These are phyloP conservation scores for Pristis pectinata DNA, from an alignment of 2,797 vertebrate species.

Conservation along the genomic window DNA sequence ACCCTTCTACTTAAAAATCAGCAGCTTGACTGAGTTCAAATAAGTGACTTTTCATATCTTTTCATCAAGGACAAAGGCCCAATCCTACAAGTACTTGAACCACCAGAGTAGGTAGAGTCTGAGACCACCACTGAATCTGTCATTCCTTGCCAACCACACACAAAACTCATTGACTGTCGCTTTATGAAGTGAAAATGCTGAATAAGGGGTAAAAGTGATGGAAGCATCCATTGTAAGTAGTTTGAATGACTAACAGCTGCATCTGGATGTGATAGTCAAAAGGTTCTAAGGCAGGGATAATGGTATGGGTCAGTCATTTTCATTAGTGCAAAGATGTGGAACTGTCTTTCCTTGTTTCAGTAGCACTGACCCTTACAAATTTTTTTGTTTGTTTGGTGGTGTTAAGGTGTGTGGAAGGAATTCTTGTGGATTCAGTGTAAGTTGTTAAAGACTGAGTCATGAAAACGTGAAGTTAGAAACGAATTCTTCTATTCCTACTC, in stretches of 20 bases:
- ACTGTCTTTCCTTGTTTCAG: constrained; percentile 76
- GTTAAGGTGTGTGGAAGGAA: constrained; percentile 77
- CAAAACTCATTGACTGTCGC: constrained; percentile 92
- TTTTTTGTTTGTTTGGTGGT: constrained; percentile 67
- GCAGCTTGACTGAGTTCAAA: constrained; percentile 95
- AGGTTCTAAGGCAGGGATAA: constrained; percentile 74
- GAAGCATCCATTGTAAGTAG: constrained; percentile 80
- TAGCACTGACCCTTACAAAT: constrained; percentile 79
- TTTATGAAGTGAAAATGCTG: constrained; percentile 93
- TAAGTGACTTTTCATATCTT: constrained; percentile 98
- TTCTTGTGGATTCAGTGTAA: constrained; percentile 49
- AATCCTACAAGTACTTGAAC: constrained; percentile 92
- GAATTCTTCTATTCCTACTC: not conserved
- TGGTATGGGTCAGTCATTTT: constrained; percentile 77
- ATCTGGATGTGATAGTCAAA: constrained; percentile 84
- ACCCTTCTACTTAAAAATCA: constrained; percentile 75
- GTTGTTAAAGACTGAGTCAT: constrained; percentile 2
- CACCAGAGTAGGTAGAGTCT: constrained; percentile 81
- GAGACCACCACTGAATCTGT: constrained; percentile 87
- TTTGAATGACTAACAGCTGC: constrained; percentile 69
- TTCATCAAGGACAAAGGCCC: constrained; percentile 85
- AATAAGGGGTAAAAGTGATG: constrained; percentile 79
- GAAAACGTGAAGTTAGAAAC: not conserved
- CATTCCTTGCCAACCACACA: constrained; percentile 75
- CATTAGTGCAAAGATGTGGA: constrained; percentile 66